Evolutionary conservation across 1,140 invertebrate species (phyloP).

Genomic region (Battus philenor): DNA sequence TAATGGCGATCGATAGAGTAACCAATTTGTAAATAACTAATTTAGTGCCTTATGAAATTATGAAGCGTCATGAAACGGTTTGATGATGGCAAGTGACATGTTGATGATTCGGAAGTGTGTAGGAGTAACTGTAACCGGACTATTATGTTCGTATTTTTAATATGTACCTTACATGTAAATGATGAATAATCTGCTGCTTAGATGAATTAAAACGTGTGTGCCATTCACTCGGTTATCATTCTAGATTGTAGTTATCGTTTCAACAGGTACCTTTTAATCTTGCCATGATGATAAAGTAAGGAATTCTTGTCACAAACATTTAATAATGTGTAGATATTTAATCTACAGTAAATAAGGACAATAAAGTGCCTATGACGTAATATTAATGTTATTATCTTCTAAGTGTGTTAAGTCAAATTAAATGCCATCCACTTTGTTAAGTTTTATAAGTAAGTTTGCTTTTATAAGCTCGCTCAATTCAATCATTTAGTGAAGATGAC

Average conservation of each 20-base stretch:
- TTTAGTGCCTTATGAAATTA: slow-evolving; percentile 63
- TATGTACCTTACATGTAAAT: slow-evolving; percentile 37
- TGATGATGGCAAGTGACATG: slow-evolving; percentile 47
- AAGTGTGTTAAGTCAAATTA: slow-evolving; percentile 74
- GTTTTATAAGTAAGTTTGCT: slow-evolving; percentile 70
- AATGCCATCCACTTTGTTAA: slow-evolving; percentile 75
- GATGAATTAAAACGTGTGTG: slow-evolving; percentile 62
- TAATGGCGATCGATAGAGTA: slow-evolving; percentile 26
- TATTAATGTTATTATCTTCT: slow-evolving; percentile 60
- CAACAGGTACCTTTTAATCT: slow-evolving; percentile 75
- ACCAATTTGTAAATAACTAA: slow-evolving; percentile 63
- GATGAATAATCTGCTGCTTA: slow-evolving; percentile 44
- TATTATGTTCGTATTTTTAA: slow-evolving; percentile 31
- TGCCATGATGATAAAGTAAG: slow-evolving; percentile 74
- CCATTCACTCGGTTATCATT: slow-evolving; percentile 71
- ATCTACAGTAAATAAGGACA: slow-evolving; percentile 51
- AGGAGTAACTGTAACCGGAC: slow-evolving; percentile 32
- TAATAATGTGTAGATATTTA: slow-evolving; percentile 48
- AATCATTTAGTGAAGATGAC: slow-evolving; percentile 63
- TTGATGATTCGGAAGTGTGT: slow-evolving; percentile 17
- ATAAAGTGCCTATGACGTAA: slow-evolving; percentile 68
- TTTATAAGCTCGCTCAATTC: slow-evolving; percentile 71
- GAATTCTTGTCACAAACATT: slow-evolving; percentile 68
- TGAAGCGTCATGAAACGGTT: slow-evolving; percentile 32
- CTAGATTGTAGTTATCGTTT: slow-evolving; percentile 67